phyloP scores from a whole-genome alignment of 1,140 invertebrate species.

The Apis florea region DNA sequence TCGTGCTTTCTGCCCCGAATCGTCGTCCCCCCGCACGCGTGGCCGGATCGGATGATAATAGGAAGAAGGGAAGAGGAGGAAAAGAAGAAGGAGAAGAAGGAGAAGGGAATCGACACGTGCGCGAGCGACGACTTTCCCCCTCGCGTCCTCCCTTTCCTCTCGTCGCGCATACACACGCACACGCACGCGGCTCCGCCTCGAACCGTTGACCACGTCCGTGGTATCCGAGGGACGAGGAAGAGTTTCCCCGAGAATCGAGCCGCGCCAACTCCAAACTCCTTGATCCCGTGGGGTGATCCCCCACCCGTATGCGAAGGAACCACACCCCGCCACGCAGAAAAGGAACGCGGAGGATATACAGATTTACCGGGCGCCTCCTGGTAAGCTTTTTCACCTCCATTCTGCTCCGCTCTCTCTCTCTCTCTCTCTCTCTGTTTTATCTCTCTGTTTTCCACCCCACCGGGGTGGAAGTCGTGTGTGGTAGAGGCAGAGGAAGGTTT shows the following conservation, averaged over 20 bases:
- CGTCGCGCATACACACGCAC: background rate
- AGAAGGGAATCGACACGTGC: no score
- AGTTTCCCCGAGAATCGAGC: constrained; percentile 57
- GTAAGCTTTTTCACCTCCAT: constrained; percentile 59
- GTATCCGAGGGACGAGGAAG: constrained; percentile 10
- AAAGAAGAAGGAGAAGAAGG: no score
- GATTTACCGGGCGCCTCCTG: constrained; percentile 61
- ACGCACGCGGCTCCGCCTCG: background rate
- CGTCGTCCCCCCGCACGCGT: no score
- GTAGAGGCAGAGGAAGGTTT: no score
- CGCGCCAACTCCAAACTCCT: constrained; percentile 69
- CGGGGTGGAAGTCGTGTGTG: no score
- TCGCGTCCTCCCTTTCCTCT: no score
- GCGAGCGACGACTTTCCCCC: background rate
- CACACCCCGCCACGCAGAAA: constrained; percentile 71
- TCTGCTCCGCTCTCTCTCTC: constrained; percentile 22
- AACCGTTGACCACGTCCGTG: background rate
- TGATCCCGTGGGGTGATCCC: constrained; percentile 73
- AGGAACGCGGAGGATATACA: constrained; percentile 63
- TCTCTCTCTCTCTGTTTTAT: background rate
- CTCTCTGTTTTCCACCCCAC: background rate
- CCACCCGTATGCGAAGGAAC: constrained; percentile 70
- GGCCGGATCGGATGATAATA: no score
- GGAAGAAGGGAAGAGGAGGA: no score
- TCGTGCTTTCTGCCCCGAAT: no score